Evolutionary conservation across 2,113 vertebrate species (phyloP).

Genomic region (Propithecus coquereli): DNA sequence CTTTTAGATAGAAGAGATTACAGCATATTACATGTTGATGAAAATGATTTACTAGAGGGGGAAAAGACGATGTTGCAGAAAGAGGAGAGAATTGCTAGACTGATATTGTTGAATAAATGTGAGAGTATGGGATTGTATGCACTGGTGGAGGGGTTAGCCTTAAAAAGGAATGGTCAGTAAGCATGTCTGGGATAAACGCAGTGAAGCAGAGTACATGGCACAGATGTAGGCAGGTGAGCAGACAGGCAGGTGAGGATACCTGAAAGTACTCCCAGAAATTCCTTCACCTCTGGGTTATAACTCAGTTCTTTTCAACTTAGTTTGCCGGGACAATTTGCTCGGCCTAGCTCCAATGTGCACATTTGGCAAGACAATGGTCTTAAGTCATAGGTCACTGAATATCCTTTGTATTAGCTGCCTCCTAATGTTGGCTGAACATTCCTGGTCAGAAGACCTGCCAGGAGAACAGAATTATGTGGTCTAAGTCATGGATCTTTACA

Average conservation of each 20-base stretch:
- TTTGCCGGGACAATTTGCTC: not conserved
- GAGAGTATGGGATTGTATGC: not conserved
- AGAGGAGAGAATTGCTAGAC: not conserved
- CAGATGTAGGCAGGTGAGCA: not conserved
- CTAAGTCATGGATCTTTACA: not conserved
- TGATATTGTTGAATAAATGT: not conserved
- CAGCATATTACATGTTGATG: not conserved
- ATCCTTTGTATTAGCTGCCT: not conserved
- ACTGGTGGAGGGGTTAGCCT: not conserved
- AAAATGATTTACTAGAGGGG: not conserved
- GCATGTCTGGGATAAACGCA: not conserved
- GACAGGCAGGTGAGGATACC: not conserved
- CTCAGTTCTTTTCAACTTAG: not conserved
- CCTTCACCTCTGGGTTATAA: not conserved
- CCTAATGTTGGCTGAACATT: not conserved
- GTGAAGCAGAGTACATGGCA: not conserved
- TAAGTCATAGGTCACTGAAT: not conserved
- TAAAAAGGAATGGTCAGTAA: not conserved
- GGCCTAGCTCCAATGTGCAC: not conserved
- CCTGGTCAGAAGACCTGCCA: not conserved
- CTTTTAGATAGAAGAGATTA: not conserved
- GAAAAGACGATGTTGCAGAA: not conserved
- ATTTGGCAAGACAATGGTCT: not conserved
- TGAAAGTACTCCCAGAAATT: not conserved
- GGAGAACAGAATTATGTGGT: not conserved